Evolutionary conservation across 2,797 vertebrate species (phyloP).

Genomic region (Acrocephalus scirpaceus): DNA sequence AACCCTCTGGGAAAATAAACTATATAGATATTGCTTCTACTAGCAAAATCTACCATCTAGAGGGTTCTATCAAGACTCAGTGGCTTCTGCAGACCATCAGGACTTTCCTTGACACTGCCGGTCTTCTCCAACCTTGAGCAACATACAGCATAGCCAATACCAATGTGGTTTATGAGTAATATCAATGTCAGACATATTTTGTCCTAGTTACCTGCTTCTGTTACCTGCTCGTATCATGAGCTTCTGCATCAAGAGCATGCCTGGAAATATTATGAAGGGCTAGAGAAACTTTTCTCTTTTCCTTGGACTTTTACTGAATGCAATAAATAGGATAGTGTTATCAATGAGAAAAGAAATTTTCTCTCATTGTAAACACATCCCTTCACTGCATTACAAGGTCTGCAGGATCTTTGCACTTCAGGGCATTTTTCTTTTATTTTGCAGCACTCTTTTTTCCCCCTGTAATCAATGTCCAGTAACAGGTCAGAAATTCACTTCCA

Average conservation of each 20-base stretch:
- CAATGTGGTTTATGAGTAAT: not conserved
- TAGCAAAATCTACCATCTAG: not conserved
- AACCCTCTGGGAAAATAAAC: not conserved
- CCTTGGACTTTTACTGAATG: not conserved
- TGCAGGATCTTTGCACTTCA: not conserved
- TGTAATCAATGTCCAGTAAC: not conserved
- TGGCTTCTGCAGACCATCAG: not conserved
- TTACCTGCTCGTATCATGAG: not conserved
- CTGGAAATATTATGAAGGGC: not conserved
- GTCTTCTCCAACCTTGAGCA: not conserved
- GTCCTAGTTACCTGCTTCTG: not conserved
- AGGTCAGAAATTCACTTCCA: not conserved
- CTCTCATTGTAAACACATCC: not conserved
- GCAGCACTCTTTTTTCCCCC: rapidly evolving
- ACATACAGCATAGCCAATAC: not conserved
- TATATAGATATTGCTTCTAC: not conserved
- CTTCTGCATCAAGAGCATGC: not conserved
- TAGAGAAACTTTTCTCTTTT: not conserved
- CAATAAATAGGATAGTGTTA: not conserved
- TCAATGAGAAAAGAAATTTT: not conserved
- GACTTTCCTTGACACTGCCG: not conserved
- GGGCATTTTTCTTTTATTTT: not conserved
- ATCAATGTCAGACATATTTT: not conserved
- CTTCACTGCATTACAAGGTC: not conserved
- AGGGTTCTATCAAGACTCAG: not conserved